Percentiles rank a stretch among this genome's conserved stretches.
These are phyloP conservation scores for Syngnathus rostellatus DNA, from an alignment of 2,797 vertebrate species.

Conservation along the genomic window DNA sequence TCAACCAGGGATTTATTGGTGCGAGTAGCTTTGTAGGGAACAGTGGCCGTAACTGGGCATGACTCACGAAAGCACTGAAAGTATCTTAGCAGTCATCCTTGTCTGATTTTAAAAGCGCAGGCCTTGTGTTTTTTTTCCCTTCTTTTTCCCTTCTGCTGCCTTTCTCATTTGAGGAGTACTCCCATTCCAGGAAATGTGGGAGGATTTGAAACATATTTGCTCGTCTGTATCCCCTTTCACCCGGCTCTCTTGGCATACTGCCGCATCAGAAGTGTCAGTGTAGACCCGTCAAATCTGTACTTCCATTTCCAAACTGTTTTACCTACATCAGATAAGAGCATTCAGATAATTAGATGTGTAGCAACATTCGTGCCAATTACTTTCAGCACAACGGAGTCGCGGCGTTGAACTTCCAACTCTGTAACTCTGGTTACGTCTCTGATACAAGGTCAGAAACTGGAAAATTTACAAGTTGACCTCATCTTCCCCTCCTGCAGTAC, in stretches of 20 bases:
- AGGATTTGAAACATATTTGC: background rate
- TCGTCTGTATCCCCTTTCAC: background rate
- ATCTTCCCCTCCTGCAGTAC: too few relatives aligned
- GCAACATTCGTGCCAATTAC: background rate
- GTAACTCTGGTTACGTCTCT: background rate
- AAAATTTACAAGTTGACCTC: too few relatives aligned
- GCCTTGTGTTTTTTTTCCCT: background rate
- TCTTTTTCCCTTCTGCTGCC: background rate
- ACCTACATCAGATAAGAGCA: background rate
- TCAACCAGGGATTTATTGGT: slow-evolving; percentile 1
- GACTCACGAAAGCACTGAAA: background rate
- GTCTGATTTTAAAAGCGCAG: background rate
- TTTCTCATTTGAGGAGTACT: background rate
- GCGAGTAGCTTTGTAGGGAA: background rate
- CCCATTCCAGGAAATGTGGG: background rate
- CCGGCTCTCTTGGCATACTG: background rate
- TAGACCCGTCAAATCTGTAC: background rate
- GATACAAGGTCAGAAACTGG: background rate
- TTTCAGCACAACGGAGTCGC: too few relatives aligned
- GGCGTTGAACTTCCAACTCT: background rate
- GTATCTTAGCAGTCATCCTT: background rate
- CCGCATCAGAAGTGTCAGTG: background rate
- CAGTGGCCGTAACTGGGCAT: background rate
- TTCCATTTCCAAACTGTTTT: background rate
- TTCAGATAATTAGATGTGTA: background rate